A percentile compares a stretch with the other conserved stretches of the same genome.
These are phyloP conservation scores for Pelosia muscerda DNA, from an alignment of 2,888 invertebrate genomes.

Conservation along the genomic window DNA sequence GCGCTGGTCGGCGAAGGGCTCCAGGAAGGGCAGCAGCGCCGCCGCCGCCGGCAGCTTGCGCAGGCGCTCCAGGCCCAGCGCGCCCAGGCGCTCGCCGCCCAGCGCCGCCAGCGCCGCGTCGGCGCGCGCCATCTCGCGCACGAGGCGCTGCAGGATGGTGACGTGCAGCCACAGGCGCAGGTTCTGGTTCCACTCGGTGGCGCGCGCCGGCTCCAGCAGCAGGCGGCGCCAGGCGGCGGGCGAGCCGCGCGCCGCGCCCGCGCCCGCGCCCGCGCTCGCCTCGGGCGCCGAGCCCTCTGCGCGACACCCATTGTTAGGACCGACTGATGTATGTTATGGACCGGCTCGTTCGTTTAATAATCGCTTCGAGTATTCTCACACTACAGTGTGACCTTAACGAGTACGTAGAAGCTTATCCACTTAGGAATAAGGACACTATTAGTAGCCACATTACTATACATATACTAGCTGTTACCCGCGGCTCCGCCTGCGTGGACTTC, in stretches of 20 bases:
- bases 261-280: slow-evolving; percentile 21
- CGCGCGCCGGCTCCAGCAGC: slow-evolving; percentile 90
- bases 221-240: slow-evolving; percentile 59
- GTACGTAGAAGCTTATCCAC: too few species aligned
- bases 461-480: too few species aligned
- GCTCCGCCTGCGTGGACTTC: too few species aligned
- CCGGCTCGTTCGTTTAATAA: too few species aligned
- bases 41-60: slow-evolving; percentile 55
- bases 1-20: slow-evolving; percentile 86
- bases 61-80: slow-evolving; percentile 58
- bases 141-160: slow-evolving; percentile 92
- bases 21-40: slow-evolving; percentile 54
- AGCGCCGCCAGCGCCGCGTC: slow-evolving; percentile 89
- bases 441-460: too few species aligned
- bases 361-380: too few species aligned
- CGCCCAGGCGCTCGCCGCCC: slow-evolving; percentile 37
- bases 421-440: too few species aligned
- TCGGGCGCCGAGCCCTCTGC: slow-evolving; percentile 25
- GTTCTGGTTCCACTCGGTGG: slow-evolving; percentile 83
- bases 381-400: neutral
- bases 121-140: slow-evolving; percentile 90
- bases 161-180: slow-evolving; percentile 90
- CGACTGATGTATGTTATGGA: too few species aligned
- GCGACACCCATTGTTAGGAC: too few species aligned
- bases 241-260: slow-evolving; percentile 24